phyloP scores from a whole-genome alignment of 2,888 invertebrate species.

The Dorcus hopei region DNA sequence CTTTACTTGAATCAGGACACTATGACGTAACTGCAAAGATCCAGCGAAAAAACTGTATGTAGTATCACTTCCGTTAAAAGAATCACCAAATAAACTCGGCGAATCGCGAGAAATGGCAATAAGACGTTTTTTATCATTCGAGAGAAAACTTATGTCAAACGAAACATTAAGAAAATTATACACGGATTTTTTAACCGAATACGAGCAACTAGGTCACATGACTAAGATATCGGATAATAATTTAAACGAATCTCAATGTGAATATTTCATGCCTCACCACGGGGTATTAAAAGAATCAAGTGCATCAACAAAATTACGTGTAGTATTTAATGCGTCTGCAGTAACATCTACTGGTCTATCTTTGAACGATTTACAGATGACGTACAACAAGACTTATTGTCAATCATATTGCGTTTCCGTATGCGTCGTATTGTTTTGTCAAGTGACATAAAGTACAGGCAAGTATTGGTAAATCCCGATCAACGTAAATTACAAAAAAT shows the following conservation, averaged over 20 bases:
- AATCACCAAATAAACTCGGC: neutral
- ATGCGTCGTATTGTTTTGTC: slow-evolving; percentile 3
- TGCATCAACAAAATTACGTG: slow-evolving; percentile 1
- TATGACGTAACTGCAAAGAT: too few relatives aligned
- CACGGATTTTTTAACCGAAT: slow-evolving; percentile 3
- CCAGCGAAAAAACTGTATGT: too few relatives aligned
- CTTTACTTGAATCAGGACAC: too few relatives aligned
- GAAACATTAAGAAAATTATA: neutral
- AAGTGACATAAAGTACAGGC: slow-evolving; percentile 23
- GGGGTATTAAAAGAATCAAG: slow-evolving; percentile 3
- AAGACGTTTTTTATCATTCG: slow-evolving; percentile 1
- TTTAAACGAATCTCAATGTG: neutral
- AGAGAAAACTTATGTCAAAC: neutral
- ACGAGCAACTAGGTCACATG: slow-evolving; percentile 1
- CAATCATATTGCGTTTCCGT: slow-evolving; percentile 4
- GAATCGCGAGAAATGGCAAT: neutral
- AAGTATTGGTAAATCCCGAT: slow-evolving; percentile 25
- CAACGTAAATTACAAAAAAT: slow-evolving; percentile 27
- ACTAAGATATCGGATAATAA: neutral
- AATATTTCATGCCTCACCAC: slow-evolving; percentile 1
- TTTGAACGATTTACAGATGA: slow-evolving; percentile 6
- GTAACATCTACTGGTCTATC: neutral
- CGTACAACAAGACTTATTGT: slow-evolving; percentile 8
- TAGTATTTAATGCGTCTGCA: slow-evolving; percentile 1
- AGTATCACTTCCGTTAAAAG: neutral